Base-by-base conservation (phyloP, 2,888 invertebrate species). In the Operophtera brumata region DNA sequence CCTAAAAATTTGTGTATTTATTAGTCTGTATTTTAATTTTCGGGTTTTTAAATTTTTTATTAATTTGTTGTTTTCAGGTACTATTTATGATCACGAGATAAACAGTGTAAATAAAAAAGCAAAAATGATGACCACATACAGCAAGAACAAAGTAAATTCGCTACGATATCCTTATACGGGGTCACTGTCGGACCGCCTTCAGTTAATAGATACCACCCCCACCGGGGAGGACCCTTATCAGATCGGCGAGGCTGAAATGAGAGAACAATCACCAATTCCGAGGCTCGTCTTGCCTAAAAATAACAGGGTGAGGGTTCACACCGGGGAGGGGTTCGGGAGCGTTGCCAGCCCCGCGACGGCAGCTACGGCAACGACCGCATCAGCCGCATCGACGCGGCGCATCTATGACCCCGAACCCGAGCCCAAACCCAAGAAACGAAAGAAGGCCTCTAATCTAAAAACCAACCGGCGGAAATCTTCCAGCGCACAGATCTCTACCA, bases 221-320 rank as follows among this genome's bases (percentile, higher is more conserved):
- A 86, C 86, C 0, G 89, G 89, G 0, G 86, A 86, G 56, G 89
- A 89, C 44, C 89, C 89, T 0, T 89, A 89, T 59, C 87, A 87
- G 61, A 64, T 88, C 1, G 87, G 89, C 1, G 89, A 89, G 55
- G 88, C 88, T 0, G 89, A 89, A 39, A 81, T 89, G 81, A 70
- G 87, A 30, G 89, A 88, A 47, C 88, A 89, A 50, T 88, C 89
- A 0, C 89, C 89, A 0, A 89, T 89, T n/a, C 88, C 88, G 1
- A 86, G 86, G 58, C 69, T 89, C 3, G 86, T 87, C 83, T 66
- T 89, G 11, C 86, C 84, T 55, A 89, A 88, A 62, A 79, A 78
- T 0, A 85, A 82, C 80, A 80, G 20, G 77, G 80, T 82, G 72
- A 82, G 77, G 61, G 67, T 82, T 34, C 78, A 75, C 56, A 69